Conservation (phyloP, 2,888 invertebrate genomes). For the Cecidostiba fungosa region DNA sequence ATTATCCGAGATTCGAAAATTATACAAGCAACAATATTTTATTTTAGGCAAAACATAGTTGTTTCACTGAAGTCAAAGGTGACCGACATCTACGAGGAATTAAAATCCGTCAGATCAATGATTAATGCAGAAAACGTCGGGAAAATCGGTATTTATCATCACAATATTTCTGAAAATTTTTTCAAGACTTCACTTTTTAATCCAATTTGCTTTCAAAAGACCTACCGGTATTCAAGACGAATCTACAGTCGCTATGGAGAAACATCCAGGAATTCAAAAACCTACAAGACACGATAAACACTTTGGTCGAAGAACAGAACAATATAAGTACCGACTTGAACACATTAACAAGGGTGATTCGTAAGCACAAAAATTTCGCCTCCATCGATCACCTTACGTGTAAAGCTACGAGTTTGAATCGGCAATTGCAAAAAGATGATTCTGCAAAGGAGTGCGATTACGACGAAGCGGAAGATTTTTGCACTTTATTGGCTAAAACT, state of each 20-base stretch:
- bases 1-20: not conserved
- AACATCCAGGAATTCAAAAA: conserved; percentile 73
- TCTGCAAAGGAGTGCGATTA: conserved; percentile 62
- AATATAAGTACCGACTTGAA: conserved; percentile 69
- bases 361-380: conserved; percentile 69
- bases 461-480: conserved; percentile 71
- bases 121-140: conserved; percentile 65
- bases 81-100: conserved; percentile 67
- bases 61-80: conserved; percentile 63
- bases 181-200: conserved; percentile 1
- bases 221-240: conserved; percentile 70
- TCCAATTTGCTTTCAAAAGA: conserved; percentile 67
- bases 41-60: conserved; percentile 64
- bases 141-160: conserved; percentile 69
- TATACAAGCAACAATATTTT: not conserved
- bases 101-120: conserved; percentile 67
- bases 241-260: conserved; percentile 71
- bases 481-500: conserved; percentile 73
- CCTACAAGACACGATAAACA: conserved; percentile 63
- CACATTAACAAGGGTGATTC: conserved; percentile 67
- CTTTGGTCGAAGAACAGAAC: conserved; percentile 69
- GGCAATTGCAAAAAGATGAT: conserved; percentile 14
- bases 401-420: conserved; percentile 23
- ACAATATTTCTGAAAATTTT: not conserved
- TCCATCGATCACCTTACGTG: not conserved